Evolutionary conservation across 2,113 vertebrate species (phyloP), one percentile per base, ranked within the genome.

Genomic region (Datnioides undecimradiatus): DNA sequence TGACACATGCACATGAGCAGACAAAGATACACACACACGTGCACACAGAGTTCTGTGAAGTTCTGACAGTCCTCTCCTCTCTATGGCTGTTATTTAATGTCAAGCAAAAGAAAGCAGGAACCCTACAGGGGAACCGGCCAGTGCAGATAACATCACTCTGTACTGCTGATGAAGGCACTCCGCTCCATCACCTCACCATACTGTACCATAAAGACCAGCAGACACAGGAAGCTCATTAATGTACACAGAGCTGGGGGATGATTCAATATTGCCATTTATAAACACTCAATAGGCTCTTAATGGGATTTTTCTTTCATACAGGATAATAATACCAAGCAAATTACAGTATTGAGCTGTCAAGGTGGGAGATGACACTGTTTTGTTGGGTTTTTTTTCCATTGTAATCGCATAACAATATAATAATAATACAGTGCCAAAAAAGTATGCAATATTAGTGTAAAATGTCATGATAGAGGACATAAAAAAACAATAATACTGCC

Each of bases 101-200:
- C 67, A 87, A 79, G 87, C 77, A 84, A 82, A 81, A 64, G 48
- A 29, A 76, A 73, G 79, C 75, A 82, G 76, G 49, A 87, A 80
- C 19, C 51, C 69, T 51, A 67, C 48, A 85, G 83, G 71, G 55
- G 23, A 71, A 73, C 21, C n/a, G 31, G 58, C 77, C 84, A 59
- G 64, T 14, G 54, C 51, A 55, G 77, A 85, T 79, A 79, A 79
- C 59, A 62, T 83, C 85, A 79, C 79, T 38, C 12, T 29, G 51
- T 55, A 76, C 55, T 69, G 67, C 70, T 62, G 77, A 77, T 70
- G 48, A 31, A 51, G 36, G 8, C 62, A n/a, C 46, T 66, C 70
- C 9, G 23, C 69, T 73, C 43, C 31, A 55, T 69, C 83, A 82
- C 65, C 64, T 70, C 66, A 71, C 21, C 25, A 29, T 27, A 49